These are phyloP conservation scores for Sarcophilus harrisii DNA, from an alignment of 2,797 vertebrate species.

Conservation along the genomic window DNA sequence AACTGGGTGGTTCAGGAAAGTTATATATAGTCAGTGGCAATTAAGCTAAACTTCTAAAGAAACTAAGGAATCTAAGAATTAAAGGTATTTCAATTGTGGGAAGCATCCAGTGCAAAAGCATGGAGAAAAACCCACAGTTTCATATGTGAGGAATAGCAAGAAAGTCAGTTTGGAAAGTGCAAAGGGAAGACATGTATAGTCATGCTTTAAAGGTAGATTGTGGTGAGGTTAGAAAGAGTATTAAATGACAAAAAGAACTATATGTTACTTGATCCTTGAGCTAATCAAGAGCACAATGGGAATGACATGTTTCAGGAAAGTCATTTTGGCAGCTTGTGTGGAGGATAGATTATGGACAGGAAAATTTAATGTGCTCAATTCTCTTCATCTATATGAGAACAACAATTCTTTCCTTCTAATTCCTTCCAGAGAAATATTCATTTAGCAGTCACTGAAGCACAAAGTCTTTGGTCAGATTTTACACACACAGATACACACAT, in stretches of 20 bases:
- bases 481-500: not conserved
- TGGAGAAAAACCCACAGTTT: not conserved
- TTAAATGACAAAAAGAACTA: not conserved
- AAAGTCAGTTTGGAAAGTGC: not conserved
- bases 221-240: not conserved
- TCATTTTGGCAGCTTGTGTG: not conserved
- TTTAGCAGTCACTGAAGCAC: constrained; percentile 34
- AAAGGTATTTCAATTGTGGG: not conserved
- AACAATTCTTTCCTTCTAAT: not conserved
- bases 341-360: not conserved
- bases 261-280: not conserved
- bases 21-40: not conserved
- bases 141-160: not conserved
- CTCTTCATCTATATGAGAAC: no score
- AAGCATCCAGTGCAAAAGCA: not conserved
- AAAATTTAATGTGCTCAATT: not conserved
- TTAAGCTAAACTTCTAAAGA: not conserved
- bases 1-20: not conserved
- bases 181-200: not conserved
- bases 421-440: not conserved
- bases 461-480: not conserved
- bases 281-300: not conserved
- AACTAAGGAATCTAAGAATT: not conserved
- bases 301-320: not conserved
- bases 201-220: not conserved